Conservation (phyloP, 2,113 vertebrate genomes). For the Fregetta grallaria region DNA sequence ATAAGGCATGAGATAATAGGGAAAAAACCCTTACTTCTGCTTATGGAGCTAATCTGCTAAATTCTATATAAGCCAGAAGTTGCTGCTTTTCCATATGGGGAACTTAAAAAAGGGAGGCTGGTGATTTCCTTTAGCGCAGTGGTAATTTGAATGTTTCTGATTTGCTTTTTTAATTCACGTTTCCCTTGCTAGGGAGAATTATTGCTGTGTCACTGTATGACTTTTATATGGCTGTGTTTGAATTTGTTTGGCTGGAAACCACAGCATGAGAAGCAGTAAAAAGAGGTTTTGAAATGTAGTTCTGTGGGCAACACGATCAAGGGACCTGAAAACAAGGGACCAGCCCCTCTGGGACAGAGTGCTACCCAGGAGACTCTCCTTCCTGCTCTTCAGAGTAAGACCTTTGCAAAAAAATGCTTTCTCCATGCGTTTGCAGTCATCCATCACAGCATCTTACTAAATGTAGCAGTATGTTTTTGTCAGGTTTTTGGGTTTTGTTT, state of each 20-base stretch:
- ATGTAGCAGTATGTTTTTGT: not conserved
- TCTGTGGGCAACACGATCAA: not conserved
- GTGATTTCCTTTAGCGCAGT: not conserved
- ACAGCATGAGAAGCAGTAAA: not conserved
- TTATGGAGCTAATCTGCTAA: not conserved
- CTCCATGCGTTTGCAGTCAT: not conserved
- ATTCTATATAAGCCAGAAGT: not conserved
- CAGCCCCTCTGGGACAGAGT: not conserved
- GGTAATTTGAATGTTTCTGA: not conserved
- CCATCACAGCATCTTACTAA: not conserved
- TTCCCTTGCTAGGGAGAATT: not conserved
- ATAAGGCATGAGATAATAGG: not conserved
- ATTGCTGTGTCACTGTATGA: not conserved
- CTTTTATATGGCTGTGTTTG: not conserved
- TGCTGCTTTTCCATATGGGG: not conserved
- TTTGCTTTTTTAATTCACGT: not conserved
- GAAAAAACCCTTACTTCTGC: accelerated
- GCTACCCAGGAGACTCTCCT: not conserved
- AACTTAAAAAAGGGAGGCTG: not conserved
- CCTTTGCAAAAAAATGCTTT: not conserved
- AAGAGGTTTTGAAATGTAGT: not conserved
- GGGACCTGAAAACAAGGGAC: not conserved
- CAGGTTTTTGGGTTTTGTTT: too few relatives aligned
- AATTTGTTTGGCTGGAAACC: not conserved
- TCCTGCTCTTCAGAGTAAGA: not conserved